Percentiles rank a stretch among this genome's conserved stretches.
Conservation (phyloP, 1,140 invertebrate species). For the Drepana arcuata region DNA sequence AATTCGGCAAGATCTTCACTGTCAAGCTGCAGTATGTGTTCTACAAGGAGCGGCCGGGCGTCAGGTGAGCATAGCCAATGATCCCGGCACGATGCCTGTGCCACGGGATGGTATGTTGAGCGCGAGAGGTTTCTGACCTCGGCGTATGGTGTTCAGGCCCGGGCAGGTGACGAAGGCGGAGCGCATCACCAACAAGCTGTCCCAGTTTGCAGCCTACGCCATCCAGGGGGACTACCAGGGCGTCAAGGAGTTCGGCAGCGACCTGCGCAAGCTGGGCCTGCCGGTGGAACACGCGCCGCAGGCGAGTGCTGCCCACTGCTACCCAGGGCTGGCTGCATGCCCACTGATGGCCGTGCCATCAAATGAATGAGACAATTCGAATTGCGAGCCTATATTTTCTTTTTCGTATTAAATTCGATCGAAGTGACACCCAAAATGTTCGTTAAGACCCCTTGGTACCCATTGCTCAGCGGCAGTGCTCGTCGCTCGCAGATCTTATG, state of each 20-base stretch:
- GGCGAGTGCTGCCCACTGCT: conserved; percentile 61
- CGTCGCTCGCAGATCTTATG: too few species aligned
- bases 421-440: too few species aligned
- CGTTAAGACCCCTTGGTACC: too few species aligned
- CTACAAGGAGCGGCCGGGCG: conserved; percentile 97
- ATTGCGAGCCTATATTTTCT: too few species aligned
- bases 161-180: conserved; percentile 97
- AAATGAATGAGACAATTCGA: too few species aligned
- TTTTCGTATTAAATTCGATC: too few species aligned
- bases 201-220: conserved; percentile 95
- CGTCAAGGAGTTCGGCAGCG: conserved; percentile 92
- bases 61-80: conserved; percentile 75
- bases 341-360: too few species aligned
- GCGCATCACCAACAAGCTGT: conserved; percentile 90
- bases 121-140: too few species aligned
- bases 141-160: conserved; percentile 76
- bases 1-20: conserved; percentile 99
- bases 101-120: too few species aligned
- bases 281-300: conserved; percentile 98
- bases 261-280: conserved; percentile 92
- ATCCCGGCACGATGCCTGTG: too few species aligned
- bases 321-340: too few species aligned
- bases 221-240: conserved; percentile 94
- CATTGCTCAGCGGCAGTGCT: too few species aligned
- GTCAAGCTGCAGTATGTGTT: conserved; percentile 98